Percentiles rank a stretch among this genome's conserved stretches.
phyloP scores from a whole-genome alignment of 2,113 vertebrate genomes.

The Eira barbara region DNA sequence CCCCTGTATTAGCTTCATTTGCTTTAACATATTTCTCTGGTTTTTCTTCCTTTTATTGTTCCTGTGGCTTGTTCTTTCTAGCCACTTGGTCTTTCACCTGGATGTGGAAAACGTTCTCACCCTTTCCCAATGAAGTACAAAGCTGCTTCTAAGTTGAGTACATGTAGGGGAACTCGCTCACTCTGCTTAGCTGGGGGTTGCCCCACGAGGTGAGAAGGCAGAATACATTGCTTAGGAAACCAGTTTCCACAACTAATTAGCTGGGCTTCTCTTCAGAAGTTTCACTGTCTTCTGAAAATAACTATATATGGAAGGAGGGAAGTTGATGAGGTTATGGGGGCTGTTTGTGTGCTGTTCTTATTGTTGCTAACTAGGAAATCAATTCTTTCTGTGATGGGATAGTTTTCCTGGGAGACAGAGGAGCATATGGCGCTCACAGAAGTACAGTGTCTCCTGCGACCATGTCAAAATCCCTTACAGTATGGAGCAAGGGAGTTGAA shows the following conservation, averaged over 20 bases:
- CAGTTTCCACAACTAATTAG: background rate
- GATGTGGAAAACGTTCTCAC: background rate
- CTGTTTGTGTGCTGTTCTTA: background rate
- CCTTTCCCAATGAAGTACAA: too few relatives aligned
- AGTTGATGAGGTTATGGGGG: too few relatives aligned
- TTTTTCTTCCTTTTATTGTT: background rate
- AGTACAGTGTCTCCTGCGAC: background rate
- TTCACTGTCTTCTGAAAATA: background rate
- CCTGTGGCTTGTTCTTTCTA: background rate
- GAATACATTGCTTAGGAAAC: background rate
- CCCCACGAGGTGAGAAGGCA: background rate
- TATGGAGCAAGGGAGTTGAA: background rate
- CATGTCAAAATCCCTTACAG: background rate
- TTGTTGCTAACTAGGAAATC: background rate
- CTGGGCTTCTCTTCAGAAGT: background rate
- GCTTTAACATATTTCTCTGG: background rate
- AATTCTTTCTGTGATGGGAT: background rate
- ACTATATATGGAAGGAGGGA: background rate
- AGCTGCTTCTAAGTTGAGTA: background rate
- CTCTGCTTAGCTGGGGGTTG: fast-evolving
- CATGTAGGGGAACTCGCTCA: background rate
- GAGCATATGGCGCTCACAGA: background rate
- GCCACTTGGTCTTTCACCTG: background rate
- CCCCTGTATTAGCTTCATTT: background rate
- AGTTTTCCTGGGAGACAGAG: background rate